phyloP scores from a whole-genome alignment of 2,797 vertebrate genomes.

The Thamnophis elegans region DNA sequence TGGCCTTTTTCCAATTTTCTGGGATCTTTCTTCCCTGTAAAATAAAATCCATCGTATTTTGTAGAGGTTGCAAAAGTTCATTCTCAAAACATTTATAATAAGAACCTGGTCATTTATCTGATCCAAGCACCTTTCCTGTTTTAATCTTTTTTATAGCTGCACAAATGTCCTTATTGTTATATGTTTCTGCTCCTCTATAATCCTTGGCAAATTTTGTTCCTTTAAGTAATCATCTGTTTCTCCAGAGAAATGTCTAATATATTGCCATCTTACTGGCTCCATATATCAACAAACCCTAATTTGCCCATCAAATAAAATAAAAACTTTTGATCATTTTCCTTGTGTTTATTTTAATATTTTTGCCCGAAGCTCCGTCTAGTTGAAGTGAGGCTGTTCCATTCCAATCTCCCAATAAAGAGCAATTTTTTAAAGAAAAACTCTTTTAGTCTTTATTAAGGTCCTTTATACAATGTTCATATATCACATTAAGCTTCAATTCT shows the following conservation, averaged over 20 bases:
- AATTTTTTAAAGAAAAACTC: not conserved
- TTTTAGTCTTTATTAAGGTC: not conserved
- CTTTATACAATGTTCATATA: not conserved
- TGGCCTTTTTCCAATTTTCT: not conserved
- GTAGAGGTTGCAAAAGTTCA: not conserved
- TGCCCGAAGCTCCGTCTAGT: not conserved
- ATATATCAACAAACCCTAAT: not conserved
- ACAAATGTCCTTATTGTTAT: not conserved
- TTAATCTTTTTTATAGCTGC: not conserved
- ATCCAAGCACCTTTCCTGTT: not conserved
- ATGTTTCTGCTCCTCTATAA: not conserved
- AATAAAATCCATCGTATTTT: not conserved
- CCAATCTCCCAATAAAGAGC: not conserved
- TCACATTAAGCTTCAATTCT: not conserved
- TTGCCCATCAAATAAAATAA: not conserved
- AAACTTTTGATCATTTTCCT: not conserved
- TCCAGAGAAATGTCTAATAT: not conserved
- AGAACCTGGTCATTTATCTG: not conserved
- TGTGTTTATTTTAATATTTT: not conserved
- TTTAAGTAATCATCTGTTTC: not conserved
- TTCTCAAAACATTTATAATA: not conserved
- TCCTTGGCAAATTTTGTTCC: not conserved
- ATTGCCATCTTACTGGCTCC: not conserved
- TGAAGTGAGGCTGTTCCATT: not conserved
- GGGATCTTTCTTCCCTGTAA: not conserved